Base-by-base conservation (phyloP, 2,113 vertebrate species). In the Pseudonaja textilis region DNA sequence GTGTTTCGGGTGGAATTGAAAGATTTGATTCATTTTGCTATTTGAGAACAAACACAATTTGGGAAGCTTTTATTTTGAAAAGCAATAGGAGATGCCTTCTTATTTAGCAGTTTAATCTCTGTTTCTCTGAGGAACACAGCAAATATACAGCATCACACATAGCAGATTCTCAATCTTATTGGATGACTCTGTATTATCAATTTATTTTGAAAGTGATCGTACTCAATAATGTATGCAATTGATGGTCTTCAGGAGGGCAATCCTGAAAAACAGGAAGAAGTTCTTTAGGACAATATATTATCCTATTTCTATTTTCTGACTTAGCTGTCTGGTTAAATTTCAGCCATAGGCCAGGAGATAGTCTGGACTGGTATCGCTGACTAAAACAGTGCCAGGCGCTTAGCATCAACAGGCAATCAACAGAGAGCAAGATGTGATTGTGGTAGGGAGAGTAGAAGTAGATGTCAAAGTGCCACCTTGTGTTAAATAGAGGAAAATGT, bases 391-490 rank as follows among this genome's bases (percentile, higher is more conserved):
- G 23, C 22, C 29, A 90, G 0, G 91, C 93, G 86, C 7, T 95
- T 95, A 93, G 92, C 0, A 91, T 94, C 4, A 69, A 47, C 92
- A 94, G 95, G 95, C 85, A 94, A 50, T 50, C 92, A 87, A 8
- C 93, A 93, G 95, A 92, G 50, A 59, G 61, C 11, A 47, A 39
- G 81, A 50, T 87, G 54, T 25, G 39, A 22, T 52, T 47, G 1
- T 61, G 85, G 59, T 54, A 56, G 1, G 25, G 1, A 74, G 55
- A 56, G 1, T 12, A 45, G 87, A 87, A 55, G 47, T 26, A 45
- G 50, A 34, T 20, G 26, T 22, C 34, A 87, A 39, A 29, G 7
- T 56, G 61, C 93, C 93, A 87, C 39, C 91, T 69, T 42, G 57
- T 92, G 93, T 54, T 14, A 14, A 92, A 10, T 2, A 20, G 12